Conservation (phyloP, 1,140 invertebrate species). For the Drosophila biarmipes region DNA sequence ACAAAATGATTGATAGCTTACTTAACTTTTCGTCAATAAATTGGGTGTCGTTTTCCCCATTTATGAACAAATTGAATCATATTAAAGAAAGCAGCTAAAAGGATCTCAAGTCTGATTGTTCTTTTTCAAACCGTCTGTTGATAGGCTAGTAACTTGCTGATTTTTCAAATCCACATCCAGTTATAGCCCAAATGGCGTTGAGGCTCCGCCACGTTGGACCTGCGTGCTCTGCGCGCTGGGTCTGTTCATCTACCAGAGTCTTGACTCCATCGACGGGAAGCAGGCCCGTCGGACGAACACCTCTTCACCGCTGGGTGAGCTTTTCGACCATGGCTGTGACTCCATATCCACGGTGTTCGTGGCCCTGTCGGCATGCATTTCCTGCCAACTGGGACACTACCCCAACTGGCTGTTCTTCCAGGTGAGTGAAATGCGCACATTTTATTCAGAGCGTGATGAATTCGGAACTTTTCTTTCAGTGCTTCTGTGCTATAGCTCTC, state of each 20-base stretch:
- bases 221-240: constrained; percentile 96
- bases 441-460: background rate
- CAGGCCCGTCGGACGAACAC: constrained; percentile 97
- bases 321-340: constrained; percentile 99
- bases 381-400: constrained; percentile 95
- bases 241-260: constrained; percentile 98
- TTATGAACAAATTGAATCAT: no score
- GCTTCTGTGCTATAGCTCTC: constrained; percentile 95
- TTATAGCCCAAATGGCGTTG: constrained; percentile 88
- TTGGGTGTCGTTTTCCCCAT: background rate
- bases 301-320: constrained; percentile 97
- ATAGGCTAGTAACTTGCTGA: background rate
- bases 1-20: background rate
- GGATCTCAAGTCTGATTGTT: background rate
- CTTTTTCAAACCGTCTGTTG: background rate
- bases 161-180: constrained; percentile 70
- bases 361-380: constrained; percentile 95
- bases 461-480: constrained; percentile 86
- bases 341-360: constrained; percentile 98
- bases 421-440: constrained; percentile 76
- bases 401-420: constrained; percentile 97
- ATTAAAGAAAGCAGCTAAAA: no score
- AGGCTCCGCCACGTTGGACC: constrained; percentile 95
- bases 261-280: constrained; percentile 99
- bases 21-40: background rate